Base-by-base conservation (phyloP, 2,797 vertebrate genomes). In the Melanotaenia maccullochi region DNA sequence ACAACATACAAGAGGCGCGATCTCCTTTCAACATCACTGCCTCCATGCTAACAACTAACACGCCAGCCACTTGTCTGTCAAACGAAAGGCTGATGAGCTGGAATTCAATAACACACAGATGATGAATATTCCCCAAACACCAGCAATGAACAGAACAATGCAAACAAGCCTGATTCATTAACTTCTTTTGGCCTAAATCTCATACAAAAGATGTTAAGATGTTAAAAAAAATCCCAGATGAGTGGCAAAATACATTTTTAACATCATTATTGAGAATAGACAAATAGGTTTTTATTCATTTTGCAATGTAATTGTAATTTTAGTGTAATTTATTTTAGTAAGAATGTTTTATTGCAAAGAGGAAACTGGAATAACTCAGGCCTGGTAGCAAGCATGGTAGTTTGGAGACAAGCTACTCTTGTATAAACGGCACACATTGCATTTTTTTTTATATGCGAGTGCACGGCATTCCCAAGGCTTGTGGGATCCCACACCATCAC, bases 1-100 rank as follows among this genome's bases (percentile, higher is more conserved):
- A 92, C 90, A 91, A 90, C 87, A 85, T 90, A 92, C 89, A 92
- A 87, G 87, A 85, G 85, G 82, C 71, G 75, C 62, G 84, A 85
- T 92, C 88, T 79, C 91, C 63, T 86, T 79, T 88, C 83, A 83
- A 90, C 88, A 72, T 74, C n/a, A 36, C 76, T 79, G 84, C 78
- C 78, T 75, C 78, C 65, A 54, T 82, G 85, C 85, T 92, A 88
- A 88, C 91, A 85, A 85, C 79, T 58, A 85, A 86, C 77, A 63
- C 52, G 77, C 58, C 65, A 66, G 74, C 77, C 73, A 75, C 75
- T 82, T 90, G 90, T 87, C 89, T 88, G 87, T 90, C 90, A 89
- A 83, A 69, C 2, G 30, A 65, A 1, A 78, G 65, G 84, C 79
- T 85, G 85, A 91, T 89, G 86, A 88, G 83, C 75, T 64, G 81